phyloP scores from a whole-genome alignment of 2,888 invertebrate species.

The Macaria notata region DNA sequence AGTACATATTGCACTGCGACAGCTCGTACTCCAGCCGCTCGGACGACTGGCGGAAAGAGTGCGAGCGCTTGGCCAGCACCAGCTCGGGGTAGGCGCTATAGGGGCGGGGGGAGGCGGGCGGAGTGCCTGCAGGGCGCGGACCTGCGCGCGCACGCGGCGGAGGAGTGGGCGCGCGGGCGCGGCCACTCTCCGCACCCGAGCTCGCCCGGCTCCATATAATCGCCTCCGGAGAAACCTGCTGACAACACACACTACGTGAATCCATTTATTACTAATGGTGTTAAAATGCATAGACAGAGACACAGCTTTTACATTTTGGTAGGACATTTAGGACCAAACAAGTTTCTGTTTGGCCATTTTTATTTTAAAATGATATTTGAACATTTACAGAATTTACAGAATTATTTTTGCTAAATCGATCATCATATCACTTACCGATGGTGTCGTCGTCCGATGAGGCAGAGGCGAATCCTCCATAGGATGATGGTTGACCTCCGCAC shows the following conservation, averaged over 20 bases:
- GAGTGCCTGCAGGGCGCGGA: slow-evolving; percentile 41
- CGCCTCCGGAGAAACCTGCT: slow-evolving; percentile 74
- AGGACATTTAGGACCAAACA: too few species aligned
- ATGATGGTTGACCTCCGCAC: slow-evolving; percentile 83
- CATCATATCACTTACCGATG: slow-evolving; percentile 72
- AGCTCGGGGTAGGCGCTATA: slow-evolving; percentile 76
- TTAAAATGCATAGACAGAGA: too few species aligned
- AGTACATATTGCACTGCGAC: slow-evolving; percentile 81
- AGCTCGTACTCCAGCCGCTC: slow-evolving; percentile 83
- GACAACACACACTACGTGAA: too few species aligned
- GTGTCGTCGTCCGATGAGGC: slow-evolving; percentile 83
- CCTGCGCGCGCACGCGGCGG: slow-evolving; percentile 67
- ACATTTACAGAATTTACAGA: too few species aligned
- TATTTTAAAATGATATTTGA: too few species aligned
- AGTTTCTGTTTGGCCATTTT: too few species aligned
- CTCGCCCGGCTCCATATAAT: slow-evolving; percentile 77
- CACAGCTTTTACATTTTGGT: too few species aligned
- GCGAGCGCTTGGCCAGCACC: slow-evolving; percentile 69
- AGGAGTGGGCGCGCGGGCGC: slow-evolving; percentile 77
- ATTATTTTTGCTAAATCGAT: too few species aligned
- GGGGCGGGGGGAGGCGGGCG: slow-evolving; percentile 52
- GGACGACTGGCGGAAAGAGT: slow-evolving; percentile 69
- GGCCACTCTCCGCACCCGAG: slow-evolving; percentile 64
- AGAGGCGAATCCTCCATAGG: slow-evolving; percentile 82
- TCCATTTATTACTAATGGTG: too few species aligned